Evolutionary conservation across 2,797 vertebrate genomes (phyloP).

Genomic region (Tiaroga cobitis): DNA sequence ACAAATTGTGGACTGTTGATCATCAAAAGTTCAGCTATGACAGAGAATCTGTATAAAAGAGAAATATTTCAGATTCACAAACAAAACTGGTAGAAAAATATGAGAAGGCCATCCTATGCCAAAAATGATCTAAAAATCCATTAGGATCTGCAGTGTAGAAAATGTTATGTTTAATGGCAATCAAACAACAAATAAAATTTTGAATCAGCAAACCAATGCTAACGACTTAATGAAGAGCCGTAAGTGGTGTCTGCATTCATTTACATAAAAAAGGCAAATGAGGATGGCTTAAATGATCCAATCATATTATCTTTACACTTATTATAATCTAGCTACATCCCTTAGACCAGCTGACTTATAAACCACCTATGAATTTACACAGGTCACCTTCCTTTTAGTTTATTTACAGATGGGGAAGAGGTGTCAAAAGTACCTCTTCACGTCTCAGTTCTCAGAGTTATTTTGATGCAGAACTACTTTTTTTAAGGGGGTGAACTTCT

Average conservation of each 20-base stretch:
- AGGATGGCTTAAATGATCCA: constrained; percentile 3
- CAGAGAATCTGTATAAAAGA: neutral
- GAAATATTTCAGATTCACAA: neutral
- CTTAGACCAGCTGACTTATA: neutral
- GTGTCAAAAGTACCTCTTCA: constrained; percentile 39
- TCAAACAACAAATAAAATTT: constrained; percentile 69
- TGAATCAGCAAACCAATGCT: constrained; percentile 53
- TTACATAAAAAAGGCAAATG: constrained; percentile 16
- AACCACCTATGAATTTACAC: neutral
- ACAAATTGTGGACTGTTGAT: neutral
- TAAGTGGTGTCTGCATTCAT: constrained; percentile 25
- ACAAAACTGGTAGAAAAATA: constrained; percentile 20
- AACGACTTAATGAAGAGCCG: constrained; percentile 13
- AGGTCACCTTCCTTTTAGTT: neutral
- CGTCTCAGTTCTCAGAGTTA: constrained; percentile 14
- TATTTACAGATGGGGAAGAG: constrained; percentile 10
- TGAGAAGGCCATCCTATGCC: constrained; percentile 14
- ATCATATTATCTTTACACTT: constrained; percentile 20
- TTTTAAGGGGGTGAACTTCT: too few species aligned
- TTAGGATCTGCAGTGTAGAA: constrained; percentile 59
- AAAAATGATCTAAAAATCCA: constrained; percentile 56
- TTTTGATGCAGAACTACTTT: too few species aligned
- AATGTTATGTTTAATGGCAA: constrained; percentile 58
- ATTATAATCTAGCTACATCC: neutral
- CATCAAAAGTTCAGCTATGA: neutral